Base-by-base conservation (phyloP, 2,888 invertebrate species). In the Cataglyphis cursor region DNA sequence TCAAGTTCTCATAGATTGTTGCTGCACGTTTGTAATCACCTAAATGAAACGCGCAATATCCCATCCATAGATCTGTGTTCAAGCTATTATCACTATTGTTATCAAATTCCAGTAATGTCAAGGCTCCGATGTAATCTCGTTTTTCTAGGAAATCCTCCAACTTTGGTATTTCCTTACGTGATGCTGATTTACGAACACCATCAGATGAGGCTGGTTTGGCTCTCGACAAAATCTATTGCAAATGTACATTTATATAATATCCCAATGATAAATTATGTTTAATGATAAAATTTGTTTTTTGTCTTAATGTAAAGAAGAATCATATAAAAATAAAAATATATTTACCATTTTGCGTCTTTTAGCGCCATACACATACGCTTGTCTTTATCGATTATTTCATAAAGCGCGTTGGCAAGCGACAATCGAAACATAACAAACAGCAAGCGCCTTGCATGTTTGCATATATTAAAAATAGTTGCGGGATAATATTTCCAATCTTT, bases 41-140 rank as follows among this genome's bases (percentile, higher is more conserved):
- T 85, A 99, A 96, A 95, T 99, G 99, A 95, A 99, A 99, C 92
- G 97, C 97, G 95, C 99, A 99, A 95, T 99, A 99, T 0, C 98
- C 99, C 85, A 98, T 96, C 99, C 99, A 99, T 89, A 97, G 95
- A 75, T 98, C 97, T 21, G 96, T 95, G 83, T 96, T 95, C n/a
- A 95, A 91, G 86, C 94, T 95, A 44, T 94, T 94, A 87, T 96
- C 95, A 88, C 88, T 88, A 1, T 80, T 86, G 12, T 87, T 91
- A 83, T 92, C 93, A 94, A 98, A 99, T 96, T 99, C 99, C 6
- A 99, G 95, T 91, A 99, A 96, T 0, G 99, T 99, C 28, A 99
- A 96, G 0, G 99, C 99, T 10, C 99, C 99, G 0, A 98, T 97
- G 94, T 99, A 99, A 95, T 99, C 99, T 65, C 99, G 96, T 91